phyloP scores from a whole-genome alignment of 2,797 vertebrate species.

The Martes flavigula region DNA sequence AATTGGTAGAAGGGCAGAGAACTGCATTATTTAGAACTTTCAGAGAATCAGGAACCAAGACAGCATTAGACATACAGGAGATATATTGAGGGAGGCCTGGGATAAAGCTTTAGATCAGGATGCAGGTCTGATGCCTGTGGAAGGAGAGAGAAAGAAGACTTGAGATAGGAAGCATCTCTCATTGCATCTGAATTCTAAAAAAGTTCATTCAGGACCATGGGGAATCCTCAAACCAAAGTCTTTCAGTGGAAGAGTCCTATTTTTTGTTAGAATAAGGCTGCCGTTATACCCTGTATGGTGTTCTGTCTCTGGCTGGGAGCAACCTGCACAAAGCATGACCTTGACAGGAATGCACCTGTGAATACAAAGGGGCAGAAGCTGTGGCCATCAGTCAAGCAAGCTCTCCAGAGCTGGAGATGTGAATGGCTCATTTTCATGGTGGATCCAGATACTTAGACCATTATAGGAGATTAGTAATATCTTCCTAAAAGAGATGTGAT shows the following conservation, averaged over 20 bases:
- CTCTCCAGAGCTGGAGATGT: neutral
- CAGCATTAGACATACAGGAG: neutral
- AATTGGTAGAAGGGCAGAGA: neutral
- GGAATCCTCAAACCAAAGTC: neutral
- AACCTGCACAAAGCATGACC: neutral
- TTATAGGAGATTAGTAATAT: neutral
- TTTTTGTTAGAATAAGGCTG: neutral
- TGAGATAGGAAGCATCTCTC: neutral
- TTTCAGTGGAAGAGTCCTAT: neutral
- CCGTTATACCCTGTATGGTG: fast-evolving
- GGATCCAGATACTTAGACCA: neutral
- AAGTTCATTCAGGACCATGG: neutral
- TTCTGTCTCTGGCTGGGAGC: neutral
- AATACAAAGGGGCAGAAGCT: neutral
- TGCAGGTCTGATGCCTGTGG: neutral
- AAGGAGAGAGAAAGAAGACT: neutral
- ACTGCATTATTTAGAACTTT: neutral
- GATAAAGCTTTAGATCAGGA: neutral
- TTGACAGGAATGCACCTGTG: neutral
- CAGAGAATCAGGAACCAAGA: neutral
- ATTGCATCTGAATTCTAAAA: neutral
- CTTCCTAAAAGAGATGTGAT: neutral
- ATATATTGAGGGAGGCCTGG: neutral
- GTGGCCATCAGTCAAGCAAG: neutral
- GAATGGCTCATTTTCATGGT: neutral